These are phyloP conservation scores for Molothrus ater DNA, from an alignment of 2,797 vertebrate genomes.

Conservation along the genomic window DNA sequence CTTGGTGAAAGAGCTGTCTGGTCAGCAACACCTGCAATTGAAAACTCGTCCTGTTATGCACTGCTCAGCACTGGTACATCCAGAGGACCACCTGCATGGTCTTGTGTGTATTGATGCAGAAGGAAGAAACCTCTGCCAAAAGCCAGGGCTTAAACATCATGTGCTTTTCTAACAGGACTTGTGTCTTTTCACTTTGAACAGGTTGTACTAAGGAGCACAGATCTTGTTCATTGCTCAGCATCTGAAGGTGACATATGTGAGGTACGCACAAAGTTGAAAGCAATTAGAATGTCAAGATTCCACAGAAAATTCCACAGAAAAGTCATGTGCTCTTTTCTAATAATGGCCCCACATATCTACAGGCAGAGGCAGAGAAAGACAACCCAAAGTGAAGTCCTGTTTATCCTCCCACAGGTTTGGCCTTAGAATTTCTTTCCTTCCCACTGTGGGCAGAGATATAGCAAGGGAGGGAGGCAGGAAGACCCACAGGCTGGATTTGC, in stretches of 20 bases:
- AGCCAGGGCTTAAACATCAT: neutral
- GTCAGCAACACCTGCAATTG: neutral
- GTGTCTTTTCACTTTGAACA: neutral
- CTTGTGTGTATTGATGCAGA: neutral
- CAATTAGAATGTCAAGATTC: neutral
- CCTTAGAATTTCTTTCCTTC: neutral
- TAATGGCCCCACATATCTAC: accelerated
- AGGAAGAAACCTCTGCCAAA: neutral
- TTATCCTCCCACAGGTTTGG: neutral
- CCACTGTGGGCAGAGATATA: neutral
- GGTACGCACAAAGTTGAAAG: neutral
- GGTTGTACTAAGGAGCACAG: neutral
- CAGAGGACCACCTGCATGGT: neutral
- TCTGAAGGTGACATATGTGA: neutral
- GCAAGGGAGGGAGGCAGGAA: neutral
- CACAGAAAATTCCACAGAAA: neutral
- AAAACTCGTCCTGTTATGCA: neutral
- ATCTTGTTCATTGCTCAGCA: neutral
- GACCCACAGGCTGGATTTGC: neutral
- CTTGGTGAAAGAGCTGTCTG: neutral
- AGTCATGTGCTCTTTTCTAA: neutral
- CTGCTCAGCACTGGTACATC: neutral
- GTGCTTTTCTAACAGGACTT: neutral
- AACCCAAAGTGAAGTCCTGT: neutral
- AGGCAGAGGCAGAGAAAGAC: neutral